phyloP scores from a whole-genome alignment of 2,797 vertebrate species.

The Centroberyx gerrardi region DNA sequence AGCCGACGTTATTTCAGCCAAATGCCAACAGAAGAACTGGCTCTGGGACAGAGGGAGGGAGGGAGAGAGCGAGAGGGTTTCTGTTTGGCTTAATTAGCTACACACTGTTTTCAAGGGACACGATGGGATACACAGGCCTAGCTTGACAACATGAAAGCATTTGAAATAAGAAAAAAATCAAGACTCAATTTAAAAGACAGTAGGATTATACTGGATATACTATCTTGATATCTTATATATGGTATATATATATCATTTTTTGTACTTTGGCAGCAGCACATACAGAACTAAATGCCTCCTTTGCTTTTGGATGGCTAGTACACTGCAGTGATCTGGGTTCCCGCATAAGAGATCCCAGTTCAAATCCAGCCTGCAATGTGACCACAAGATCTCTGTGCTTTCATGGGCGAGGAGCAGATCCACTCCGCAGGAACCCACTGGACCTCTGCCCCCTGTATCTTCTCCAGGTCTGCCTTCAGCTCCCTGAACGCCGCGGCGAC shows the following conservation, averaged over 20 bases:
- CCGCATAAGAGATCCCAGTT: conserved; percentile 22
- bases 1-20: conserved; percentile 67
- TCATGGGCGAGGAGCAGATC: conserved; percentile 55
- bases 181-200: neutral
- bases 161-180: conserved; percentile 48
- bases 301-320: neutral
- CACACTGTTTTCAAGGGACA: conserved; percentile 37
- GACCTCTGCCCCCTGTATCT: conserved; percentile 84
- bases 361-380: conserved; percentile 65
- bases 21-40: conserved; percentile 73
- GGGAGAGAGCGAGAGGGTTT: conserved; percentile 41
- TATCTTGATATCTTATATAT: neutral
- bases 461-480: conserved; percentile 89
- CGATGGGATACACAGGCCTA: conserved; percentile 47
- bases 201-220: neutral
- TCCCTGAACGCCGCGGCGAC: conserved; percentile 88
- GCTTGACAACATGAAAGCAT: conserved; percentile 38
- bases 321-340: neutral
- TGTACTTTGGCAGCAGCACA: too few relatives aligned
- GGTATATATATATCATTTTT: too few relatives aligned
- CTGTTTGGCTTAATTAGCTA: conserved; percentile 56
- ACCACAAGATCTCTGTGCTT: conserved; percentile 56
- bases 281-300: neutral
- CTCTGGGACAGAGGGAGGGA: conserved; percentile 33
- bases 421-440: conserved; percentile 91